These are phyloP conservation scores for Colletes gigas DNA, from an alignment of 1,140 invertebrate species.

Conservation along the genomic window DNA sequence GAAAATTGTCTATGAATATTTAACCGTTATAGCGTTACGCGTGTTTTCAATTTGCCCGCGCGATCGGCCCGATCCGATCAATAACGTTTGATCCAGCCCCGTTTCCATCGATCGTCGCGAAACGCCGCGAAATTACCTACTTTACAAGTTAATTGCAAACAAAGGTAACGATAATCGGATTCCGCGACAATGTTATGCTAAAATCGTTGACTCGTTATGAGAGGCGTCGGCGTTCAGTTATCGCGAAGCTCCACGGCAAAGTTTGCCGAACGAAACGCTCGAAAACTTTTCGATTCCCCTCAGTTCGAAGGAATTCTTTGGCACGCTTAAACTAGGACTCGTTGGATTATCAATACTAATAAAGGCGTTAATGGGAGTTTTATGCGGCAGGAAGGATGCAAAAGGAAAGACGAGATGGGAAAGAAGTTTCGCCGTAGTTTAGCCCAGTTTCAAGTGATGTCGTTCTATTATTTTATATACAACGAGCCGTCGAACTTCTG, in stretches of 20 bases:
- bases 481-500: constrained; percentile 18
- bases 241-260: not conserved
- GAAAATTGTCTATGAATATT: constrained; percentile 41
- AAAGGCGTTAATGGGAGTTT: constrained; percentile 39
- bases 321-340: constrained; percentile 17
- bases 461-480: constrained; percentile 29
- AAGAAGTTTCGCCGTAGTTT: constrained; percentile 30
- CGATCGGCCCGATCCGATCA: constrained; percentile 5
- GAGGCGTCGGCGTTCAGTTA: not conserved
- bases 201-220: constrained; percentile 18
- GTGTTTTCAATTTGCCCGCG: not conserved
- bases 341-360: constrained; percentile 41
- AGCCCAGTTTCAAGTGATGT: constrained; percentile 30
- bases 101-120: not conserved
- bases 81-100: constrained; percentile 4
- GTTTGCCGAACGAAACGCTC: not conserved
- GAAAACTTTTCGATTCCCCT: constrained; percentile 19
- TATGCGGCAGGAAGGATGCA: constrained; percentile 12
- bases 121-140: constrained; percentile 13
- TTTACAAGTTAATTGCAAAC: constrained; percentile 37
- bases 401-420: not conserved
- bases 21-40: constrained; percentile 2
- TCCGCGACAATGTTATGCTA: constrained; percentile 12
- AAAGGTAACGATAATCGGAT: constrained; percentile 21
- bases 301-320: constrained; percentile 1